These are phyloP conservation scores for Tympanuchus pallidicinctus DNA, from an alignment of 2,113 vertebrate genomes.

Conservation along the genomic window DNA sequence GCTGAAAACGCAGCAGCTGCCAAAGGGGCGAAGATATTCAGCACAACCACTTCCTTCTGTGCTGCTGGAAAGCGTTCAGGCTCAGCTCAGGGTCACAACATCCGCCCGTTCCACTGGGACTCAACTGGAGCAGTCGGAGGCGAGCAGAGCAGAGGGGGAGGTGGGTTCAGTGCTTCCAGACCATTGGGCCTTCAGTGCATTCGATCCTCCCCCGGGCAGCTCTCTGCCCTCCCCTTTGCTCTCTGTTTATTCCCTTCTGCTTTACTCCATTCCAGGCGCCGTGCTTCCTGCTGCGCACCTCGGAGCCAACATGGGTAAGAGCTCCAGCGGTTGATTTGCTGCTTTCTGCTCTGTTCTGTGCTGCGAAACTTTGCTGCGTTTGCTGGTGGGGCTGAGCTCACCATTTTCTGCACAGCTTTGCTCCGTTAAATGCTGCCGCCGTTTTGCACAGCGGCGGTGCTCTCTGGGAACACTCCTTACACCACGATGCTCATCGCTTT, in stretches of 20 bases:
- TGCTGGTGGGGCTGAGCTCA: neutral
- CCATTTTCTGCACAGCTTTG: fast-evolving
- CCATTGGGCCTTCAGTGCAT: neutral
- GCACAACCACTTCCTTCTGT: neutral
- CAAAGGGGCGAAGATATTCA: no score
- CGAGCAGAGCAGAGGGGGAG: neutral
- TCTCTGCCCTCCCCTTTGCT: neutral
- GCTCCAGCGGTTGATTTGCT: neutral
- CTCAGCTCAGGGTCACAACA: neutral
- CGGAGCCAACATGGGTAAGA: slow-evolving; percentile 42
- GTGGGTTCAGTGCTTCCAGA: no score
- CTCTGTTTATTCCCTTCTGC: neutral
- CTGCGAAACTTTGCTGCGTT: neutral
- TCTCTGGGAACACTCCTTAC: neutral
- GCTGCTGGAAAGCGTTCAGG: neutral
- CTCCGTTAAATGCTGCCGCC: neutral
- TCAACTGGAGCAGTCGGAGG: neutral
- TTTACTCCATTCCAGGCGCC: neutral
- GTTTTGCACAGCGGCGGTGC: neutral
- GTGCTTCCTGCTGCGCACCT: fast-evolving
- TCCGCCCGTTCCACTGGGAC: fast-evolving
- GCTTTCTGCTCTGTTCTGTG: neutral
- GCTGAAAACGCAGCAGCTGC: no score
- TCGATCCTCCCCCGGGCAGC: slow-evolving; percentile 23
- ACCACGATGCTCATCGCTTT: neutral